Evolutionary conservation across 2,888 invertebrate genomes (phyloP), one percentile per base, ranked within the genome.

Genomic region (Lysandra bellargus): DNA sequence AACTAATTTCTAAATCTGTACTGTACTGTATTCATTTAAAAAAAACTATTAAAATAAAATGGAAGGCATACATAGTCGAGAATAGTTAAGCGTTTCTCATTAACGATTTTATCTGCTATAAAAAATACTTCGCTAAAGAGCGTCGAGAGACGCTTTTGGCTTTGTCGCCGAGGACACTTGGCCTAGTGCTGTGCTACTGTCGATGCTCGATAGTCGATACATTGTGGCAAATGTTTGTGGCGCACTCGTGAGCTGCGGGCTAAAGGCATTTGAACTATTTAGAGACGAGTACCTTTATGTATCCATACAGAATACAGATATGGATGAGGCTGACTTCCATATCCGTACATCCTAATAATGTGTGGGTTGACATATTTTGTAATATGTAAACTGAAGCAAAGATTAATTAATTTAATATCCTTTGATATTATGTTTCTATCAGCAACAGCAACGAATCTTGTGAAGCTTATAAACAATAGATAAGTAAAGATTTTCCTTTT

Each of bases 91-190:
- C 53, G 33, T 57, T 76, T 76, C 53, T 53, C 49, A 33, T 80
- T 75, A 80, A 81, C 80, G 78, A 80, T 83, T 82, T 83, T 81
- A 82, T 81, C 75, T 80, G 80, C 81, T 82, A 80, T 81, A 79
- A 81, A 82, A 80, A 82, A 80, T 78, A 80, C 80, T 80, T 82
- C 80, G 81, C 80, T 82, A 80, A 82, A 82, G 82, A 81, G 80
- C 79, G 80, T 80, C 81, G 80, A 81, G 80, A 81, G 81, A 81
- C 78, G 79, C 72, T 81, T 81, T 81, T 76, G 80, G 81, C 83
- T 82, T 82, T 83, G 81, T 83, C 81, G 80, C 81, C 80, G 78
- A 81, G 80, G 80, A 80, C 79, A 81, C 82, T 80, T 81, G 79
- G 60, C 49, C 57, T 78, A 79, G 75, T 33, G 69, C 77, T 33